These are phyloP conservation scores for Urocitellus parryii DNA, from an alignment of 2,113 vertebrate species.

Conservation along the genomic window DNA sequence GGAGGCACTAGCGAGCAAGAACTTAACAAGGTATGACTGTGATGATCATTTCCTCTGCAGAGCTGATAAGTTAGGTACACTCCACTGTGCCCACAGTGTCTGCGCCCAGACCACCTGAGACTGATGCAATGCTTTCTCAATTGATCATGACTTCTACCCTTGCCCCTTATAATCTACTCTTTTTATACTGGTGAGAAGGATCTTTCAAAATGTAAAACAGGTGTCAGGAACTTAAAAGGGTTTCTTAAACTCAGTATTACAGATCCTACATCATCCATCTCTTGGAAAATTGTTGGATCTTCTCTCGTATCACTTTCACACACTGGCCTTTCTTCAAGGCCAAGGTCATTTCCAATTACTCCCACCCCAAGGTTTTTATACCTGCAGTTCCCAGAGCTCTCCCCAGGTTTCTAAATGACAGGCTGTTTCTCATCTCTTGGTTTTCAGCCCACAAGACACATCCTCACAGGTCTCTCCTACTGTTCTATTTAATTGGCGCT, in stretches of 20 bases:
- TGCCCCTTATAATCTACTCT: not conserved
- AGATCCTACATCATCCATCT: not conserved
- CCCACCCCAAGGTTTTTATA: not conserved
- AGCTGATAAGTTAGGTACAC: not conserved
- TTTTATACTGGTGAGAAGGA: not conserved
- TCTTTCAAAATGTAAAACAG: not conserved
- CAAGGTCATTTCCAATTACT: not conserved
- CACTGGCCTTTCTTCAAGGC: not conserved
- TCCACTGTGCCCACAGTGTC: not conserved
- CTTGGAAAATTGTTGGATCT: not conserved
- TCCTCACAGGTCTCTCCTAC: not conserved
- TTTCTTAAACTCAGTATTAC: not conserved
- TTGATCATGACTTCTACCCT: not conserved
- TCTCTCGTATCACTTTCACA: not conserved
- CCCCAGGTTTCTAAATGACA: not conserved
- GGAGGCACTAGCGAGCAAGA: not conserved
- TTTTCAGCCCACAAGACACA: not conserved
- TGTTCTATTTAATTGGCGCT: not conserved
- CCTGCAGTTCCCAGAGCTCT: not conserved
- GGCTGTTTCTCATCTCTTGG: not conserved
- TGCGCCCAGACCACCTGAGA: not conserved
- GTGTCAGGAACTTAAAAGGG: not conserved
- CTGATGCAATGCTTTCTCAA: not conserved
- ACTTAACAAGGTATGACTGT: not conserved
- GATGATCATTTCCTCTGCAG: not conserved